A percentile compares a stretch with the other conserved stretches of the same genome.
Conservation (phyloP, 2,797 vertebrate species). For the Artibeus lituratus region DNA sequence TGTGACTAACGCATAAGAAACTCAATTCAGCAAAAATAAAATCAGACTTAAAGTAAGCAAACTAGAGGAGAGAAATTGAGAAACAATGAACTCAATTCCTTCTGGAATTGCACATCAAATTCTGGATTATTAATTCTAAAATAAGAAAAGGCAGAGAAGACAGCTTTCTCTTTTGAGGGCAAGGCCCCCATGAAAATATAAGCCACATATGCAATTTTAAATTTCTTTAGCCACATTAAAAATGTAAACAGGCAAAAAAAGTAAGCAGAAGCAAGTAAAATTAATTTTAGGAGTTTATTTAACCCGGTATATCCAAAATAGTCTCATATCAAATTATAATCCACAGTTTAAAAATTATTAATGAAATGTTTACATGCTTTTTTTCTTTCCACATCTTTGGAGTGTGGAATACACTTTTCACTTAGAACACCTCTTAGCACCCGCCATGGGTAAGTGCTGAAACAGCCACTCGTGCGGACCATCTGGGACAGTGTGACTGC, state of each 20-base stretch:
- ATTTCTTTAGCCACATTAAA: not conserved
- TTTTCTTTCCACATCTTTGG: not conserved
- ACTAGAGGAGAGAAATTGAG: slow-evolving; percentile 16
- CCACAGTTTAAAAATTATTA: not conserved
- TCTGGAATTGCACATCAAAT: slow-evolving; percentile 9
- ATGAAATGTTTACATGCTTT: not conserved
- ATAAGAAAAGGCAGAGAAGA: not conserved
- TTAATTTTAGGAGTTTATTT: not conserved
- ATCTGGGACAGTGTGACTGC: fast-evolving
- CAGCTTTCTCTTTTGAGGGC: not conserved
- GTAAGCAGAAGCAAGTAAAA: not conserved
- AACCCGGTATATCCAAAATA: not conserved
- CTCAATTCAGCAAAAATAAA: slow-evolving; percentile 8
- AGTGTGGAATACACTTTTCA: not conserved
- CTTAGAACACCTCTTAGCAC: not conserved
- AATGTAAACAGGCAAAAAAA: not conserved
- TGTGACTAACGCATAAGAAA: not conserved
- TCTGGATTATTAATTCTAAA: slow-evolving; percentile 31
- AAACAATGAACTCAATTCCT: slow-evolving; percentile 2
- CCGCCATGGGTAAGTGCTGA: not conserved
- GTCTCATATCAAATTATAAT: not conserved
- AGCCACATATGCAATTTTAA: not conserved
- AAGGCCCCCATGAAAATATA: not conserved
- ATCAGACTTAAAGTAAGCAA: not conserved
- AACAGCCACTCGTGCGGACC: not conserved